Evolutionary conservation across 1,140 invertebrate species (phyloP).

Genomic region (Cyclina sinensis): DNA sequence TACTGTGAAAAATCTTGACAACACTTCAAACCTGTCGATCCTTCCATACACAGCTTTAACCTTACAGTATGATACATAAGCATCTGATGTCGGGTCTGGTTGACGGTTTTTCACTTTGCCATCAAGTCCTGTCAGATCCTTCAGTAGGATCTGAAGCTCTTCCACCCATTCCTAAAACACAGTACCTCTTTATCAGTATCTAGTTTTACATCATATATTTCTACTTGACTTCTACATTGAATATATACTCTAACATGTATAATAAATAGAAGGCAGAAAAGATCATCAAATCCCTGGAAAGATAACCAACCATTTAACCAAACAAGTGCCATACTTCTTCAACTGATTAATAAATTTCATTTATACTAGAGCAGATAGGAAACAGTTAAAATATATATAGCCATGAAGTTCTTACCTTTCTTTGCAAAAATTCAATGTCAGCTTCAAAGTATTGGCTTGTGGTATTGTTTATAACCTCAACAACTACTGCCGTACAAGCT

Average conservation of each 20-base stretch:
- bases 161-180: slow-evolving; percentile 76
- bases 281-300: not conserved
- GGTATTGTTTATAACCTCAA: slow-evolving; percentile 72
- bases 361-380: too few species aligned
- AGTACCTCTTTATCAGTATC: too few species aligned
- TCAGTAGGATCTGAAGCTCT: slow-evolving; percentile 71
- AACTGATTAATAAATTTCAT: too few species aligned
- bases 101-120: slow-evolving; percentile 70
- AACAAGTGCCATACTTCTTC: not conserved
- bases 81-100: slow-evolving; percentile 74
- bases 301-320: not conserved
- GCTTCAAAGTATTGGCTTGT: slow-evolving; percentile 70
- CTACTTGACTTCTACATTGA: too few species aligned
- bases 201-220: too few species aligned
- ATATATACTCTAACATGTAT: too few species aligned
- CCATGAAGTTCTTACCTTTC: slow-evolving; percentile 64
- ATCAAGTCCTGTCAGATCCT: slow-evolving; percentile 69
- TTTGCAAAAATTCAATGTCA: slow-evolving; percentile 75
- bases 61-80: slow-evolving; percentile 75
- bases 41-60: slow-evolving; percentile 78
- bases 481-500: slow-evolving; percentile 80
- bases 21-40: slow-evolving; percentile 69
- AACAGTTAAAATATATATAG: too few species aligned
- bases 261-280: not conserved
- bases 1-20: slow-evolving; percentile 63